phyloP scores from a whole-genome alignment of 2,113 vertebrate genomes.

The Sus scrofa region T2T-Sscrofa CM000824.6:145173501-145174000 shows the following conservation, averaged over 20 bases:
- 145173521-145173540: not conserved
- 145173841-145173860: not conserved
- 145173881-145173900: not conserved
- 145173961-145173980: not conserved
- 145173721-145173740: not conserved
- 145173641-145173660: slow-evolving; percentile 13
- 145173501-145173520: not conserved
- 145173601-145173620: not conserved
- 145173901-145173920: not conserved
- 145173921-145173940: not conserved
- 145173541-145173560: not conserved
- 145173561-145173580: not conserved
- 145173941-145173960: not conserved
- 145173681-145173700: not conserved
- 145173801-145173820: not conserved
- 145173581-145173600: not conserved
- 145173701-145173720: not conserved
- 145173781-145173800: not conserved
- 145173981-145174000: not conserved
- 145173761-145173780: not conserved
- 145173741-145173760: not conserved
- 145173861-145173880: not conserved
- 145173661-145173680: not conserved
- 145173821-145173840: not conserved
- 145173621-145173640: not conserved